Percentiles rank a stretch among this genome's conserved stretches.
Conservation (phyloP, 2,797 vertebrate species). For the Phoebastria nigripes region DNA sequence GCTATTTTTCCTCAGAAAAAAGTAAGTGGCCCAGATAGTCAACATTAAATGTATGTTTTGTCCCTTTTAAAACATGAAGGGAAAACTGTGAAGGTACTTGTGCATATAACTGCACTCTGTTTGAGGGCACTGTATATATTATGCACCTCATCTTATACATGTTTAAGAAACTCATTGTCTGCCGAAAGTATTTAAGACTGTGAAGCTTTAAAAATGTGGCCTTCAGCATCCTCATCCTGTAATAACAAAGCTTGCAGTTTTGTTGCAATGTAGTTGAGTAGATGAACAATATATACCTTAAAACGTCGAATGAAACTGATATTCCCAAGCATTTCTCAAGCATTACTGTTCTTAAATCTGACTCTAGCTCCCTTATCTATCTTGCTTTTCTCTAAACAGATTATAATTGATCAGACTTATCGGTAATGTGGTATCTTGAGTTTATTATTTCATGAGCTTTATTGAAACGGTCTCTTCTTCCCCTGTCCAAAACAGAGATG, state of each 20-base stretch:
- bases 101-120: background rate
- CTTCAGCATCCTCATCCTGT: background rate
- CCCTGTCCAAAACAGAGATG: background rate
- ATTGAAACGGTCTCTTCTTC: background rate
- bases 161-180: background rate
- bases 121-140: background rate
- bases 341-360: background rate
- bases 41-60: background rate
- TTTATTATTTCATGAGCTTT: background rate
- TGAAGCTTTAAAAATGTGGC: background rate
- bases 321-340: background rate
- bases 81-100: background rate
- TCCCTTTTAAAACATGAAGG: background rate
- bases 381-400: background rate
- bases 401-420: constrained; percentile 25
- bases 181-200: background rate
- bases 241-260: background rate
- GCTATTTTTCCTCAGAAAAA: background rate
- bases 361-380: background rate
- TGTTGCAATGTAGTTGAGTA: background rate
- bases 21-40: background rate
- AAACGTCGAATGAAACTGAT: background rate
- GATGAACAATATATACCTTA: background rate
- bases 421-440: background rate
- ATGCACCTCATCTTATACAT: background rate